A percentile compares a stretch with the other conserved stretches of the same genome.
Conservation (phyloP, 2,888 invertebrate species). For the Listrodromus nycthemerus region DNA sequence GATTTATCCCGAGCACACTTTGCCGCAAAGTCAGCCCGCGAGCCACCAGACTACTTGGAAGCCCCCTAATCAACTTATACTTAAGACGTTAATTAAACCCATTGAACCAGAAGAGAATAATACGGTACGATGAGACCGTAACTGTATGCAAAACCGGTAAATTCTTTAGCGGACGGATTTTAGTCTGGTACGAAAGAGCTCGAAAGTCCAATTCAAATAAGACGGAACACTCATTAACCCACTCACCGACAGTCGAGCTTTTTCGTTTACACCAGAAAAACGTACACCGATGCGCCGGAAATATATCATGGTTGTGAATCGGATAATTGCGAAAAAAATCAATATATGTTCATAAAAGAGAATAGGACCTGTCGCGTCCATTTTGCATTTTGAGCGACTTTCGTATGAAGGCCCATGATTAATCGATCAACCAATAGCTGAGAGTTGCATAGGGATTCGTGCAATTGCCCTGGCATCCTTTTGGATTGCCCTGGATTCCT, state of each 20-base stretch:
- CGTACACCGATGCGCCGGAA: background rate
- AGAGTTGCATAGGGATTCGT: too few relatives aligned
- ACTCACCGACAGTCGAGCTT: background rate
- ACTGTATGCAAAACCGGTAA: conserved; percentile 53
- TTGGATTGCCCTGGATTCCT: too few relatives aligned
- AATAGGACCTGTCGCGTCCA: background rate
- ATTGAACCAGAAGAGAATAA: conserved; percentile 65
- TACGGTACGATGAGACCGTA: conserved; percentile 49
- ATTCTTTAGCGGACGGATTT: conserved; percentile 52
- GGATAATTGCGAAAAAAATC: background rate
- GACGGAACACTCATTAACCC: conserved; percentile 55
- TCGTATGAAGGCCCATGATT: background rate
- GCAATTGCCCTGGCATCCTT: too few relatives aligned
- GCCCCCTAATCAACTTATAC: conserved; percentile 73
- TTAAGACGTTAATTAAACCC: conserved; percentile 72
- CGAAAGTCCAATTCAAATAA: conserved; percentile 65
- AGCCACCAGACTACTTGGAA: conserved; percentile 46
- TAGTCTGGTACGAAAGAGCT: conserved; percentile 51
- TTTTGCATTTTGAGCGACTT: background rate
- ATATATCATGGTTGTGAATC: background rate
- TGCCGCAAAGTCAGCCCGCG: conserved; percentile 20
- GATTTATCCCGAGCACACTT: conserved; percentile 67
- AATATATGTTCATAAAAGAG: background rate
- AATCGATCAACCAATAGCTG: too few relatives aligned
- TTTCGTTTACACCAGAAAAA: background rate